Conservation (phyloP, 2,797 vertebrate genomes). For the Xerus rutilus region DNA sequence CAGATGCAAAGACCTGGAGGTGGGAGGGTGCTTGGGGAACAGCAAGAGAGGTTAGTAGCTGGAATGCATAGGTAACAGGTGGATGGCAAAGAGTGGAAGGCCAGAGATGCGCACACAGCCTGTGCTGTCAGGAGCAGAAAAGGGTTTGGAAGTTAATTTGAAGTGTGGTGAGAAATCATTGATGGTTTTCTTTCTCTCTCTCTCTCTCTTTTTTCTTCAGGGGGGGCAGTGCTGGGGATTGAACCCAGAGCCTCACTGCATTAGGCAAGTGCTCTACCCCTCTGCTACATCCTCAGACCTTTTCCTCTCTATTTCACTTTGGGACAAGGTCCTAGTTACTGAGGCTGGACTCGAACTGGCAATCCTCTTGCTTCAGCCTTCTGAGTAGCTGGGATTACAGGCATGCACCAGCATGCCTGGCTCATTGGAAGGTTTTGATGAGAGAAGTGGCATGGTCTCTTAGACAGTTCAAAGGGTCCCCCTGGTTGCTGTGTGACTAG, state of each 20-base stretch:
- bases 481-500: not conserved
- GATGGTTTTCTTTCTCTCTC: not conserved
- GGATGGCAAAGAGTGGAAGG: not conserved
- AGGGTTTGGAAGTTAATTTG: not conserved
- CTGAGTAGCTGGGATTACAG: not conserved
- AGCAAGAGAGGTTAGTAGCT: not conserved
- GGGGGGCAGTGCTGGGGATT: too few species aligned
- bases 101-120: not conserved
- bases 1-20: not conserved
- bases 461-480: not conserved
- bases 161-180: too few species aligned
- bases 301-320: too few species aligned
- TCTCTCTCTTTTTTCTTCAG: too few species aligned
- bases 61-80: not conserved
- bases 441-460: not conserved
- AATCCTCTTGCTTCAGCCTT: not conserved
- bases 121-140: not conserved
- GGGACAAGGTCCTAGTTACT: not conserved
- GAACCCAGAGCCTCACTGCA: too few species aligned
- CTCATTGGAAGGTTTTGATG: not conserved
- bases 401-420: not conserved
- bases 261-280: too few species aligned
- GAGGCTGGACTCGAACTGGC: not conserved
- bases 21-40: not conserved
- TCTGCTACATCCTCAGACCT: too few species aligned